Conservation (phyloP, 1,140 invertebrate species). For the Pogonus chalceus region DNA sequence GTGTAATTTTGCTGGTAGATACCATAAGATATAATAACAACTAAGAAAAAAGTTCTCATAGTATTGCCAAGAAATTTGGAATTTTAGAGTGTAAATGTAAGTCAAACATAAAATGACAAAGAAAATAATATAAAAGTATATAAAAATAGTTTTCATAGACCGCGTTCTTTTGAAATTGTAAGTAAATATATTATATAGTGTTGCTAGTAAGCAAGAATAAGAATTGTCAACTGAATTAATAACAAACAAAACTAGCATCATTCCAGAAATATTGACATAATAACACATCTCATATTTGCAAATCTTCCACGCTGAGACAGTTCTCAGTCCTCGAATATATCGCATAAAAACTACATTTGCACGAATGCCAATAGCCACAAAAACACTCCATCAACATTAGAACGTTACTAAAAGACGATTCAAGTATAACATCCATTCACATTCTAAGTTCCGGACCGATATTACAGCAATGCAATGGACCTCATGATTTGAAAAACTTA, state of each 20-base stretch:
- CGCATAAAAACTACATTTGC: not conserved
- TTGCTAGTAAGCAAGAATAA: not conserved
- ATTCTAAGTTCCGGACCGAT: constrained; percentile 1
- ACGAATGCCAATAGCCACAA: not conserved
- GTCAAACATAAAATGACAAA: too few species aligned
- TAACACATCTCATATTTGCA: constrained; percentile 5
- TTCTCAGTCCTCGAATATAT: not conserved
- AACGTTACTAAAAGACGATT: not conserved
- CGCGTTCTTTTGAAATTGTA: too few species aligned
- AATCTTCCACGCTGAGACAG: not conserved
- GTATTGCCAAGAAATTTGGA: too few species aligned
- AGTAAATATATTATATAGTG: too few species aligned
- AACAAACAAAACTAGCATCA: not conserved
- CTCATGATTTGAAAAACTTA: constrained; percentile 12
- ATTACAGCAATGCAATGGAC: constrained; percentile 9
- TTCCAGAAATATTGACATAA: not conserved
- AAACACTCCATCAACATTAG: not conserved
- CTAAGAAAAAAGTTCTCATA: too few species aligned
- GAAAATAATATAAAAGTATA: too few species aligned
- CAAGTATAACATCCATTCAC: not conserved
- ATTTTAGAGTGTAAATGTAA: too few species aligned
- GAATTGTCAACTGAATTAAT: too few species aligned
- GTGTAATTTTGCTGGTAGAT: too few species aligned
- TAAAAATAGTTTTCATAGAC: too few species aligned
- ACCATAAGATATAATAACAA: too few species aligned